These are phyloP conservation scores for Drosophila anomelani DNA, from an alignment of 2,888 invertebrate genomes.

Conservation along the genomic window DNA sequence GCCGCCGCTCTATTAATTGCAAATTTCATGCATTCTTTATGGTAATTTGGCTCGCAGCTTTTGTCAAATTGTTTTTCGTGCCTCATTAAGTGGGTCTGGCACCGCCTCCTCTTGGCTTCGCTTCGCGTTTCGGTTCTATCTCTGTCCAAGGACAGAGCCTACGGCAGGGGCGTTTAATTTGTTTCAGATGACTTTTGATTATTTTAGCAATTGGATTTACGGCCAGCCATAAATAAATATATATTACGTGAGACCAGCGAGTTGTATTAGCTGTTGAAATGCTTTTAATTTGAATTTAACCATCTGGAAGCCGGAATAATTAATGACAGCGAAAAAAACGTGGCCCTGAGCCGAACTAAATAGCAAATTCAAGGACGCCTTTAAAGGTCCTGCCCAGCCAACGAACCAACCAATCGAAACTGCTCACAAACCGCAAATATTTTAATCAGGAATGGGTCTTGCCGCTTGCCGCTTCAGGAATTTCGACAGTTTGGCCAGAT, in stretches of 20 bases:
- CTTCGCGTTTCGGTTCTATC: slow-evolving; percentile 2
- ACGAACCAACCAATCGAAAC: slow-evolving; percentile 28
- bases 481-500: slow-evolving; percentile 43
- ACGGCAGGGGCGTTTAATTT: slow-evolving; percentile 38
- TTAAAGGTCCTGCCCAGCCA: slow-evolving; percentile 7
- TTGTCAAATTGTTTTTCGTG: slow-evolving; percentile 65
- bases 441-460: slow-evolving; percentile 34
- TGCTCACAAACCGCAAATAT: slow-evolving; percentile 40
- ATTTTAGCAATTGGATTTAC: slow-evolving; percentile 52
- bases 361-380: slow-evolving; percentile 8
- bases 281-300: slow-evolving; percentile 29
- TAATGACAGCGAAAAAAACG: slow-evolving; percentile 26
- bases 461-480: slow-evolving; percentile 38
- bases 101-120: not conserved
- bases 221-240: slow-evolving; percentile 46
- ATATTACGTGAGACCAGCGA: slow-evolving; percentile 40
- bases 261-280: slow-evolving; percentile 61
- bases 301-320: slow-evolving; percentile 32
- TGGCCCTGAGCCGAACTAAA: slow-evolving; percentile 7
- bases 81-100: slow-evolving; percentile 50
- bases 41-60: slow-evolving; percentile 56
- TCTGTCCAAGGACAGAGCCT: slow-evolving; percentile 7
- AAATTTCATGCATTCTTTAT: slow-evolving; percentile 60
- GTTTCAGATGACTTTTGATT: slow-evolving; percentile 58
- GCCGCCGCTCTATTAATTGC: slow-evolving; percentile 48